A percentile compares a stretch with the other conserved stretches of the same genome.
Evolutionary conservation across 2,888 invertebrate species (phyloP).

Genomic region (Andrena camellia): DNA sequence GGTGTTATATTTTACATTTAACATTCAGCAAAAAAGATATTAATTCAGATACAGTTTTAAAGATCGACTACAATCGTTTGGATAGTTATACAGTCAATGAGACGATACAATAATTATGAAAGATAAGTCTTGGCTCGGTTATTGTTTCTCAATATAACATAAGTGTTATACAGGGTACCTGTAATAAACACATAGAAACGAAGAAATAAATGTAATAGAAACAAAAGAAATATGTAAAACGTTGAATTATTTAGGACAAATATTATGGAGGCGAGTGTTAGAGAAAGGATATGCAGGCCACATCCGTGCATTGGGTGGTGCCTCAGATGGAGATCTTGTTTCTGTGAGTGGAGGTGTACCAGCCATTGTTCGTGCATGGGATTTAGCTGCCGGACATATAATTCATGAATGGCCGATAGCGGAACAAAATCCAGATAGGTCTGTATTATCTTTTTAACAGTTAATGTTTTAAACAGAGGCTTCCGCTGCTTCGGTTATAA

Average conservation of each 20-base stretch:
- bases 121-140: too few relatives aligned
- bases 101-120: too few relatives aligned
- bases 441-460: slow-evolving; percentile 9
- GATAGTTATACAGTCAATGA: too few relatives aligned
- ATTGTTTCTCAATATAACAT: too few relatives aligned
- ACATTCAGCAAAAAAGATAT: too few relatives aligned
- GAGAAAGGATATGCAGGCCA: slow-evolving; percentile 88
- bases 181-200: too few relatives aligned
- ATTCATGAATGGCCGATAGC: slow-evolving; percentile 90
- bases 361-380: slow-evolving; percentile 92
- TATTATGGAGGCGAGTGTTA: slow-evolving; percentile 94
- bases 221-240: not conserved
- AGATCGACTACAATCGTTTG: too few relatives aligned
- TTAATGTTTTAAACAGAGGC: not conserved
- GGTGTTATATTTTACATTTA: too few relatives aligned
- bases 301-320: slow-evolving; percentile 89
- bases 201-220: not conserved
- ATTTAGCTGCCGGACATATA: slow-evolving; percentile 90
- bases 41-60: too few relatives aligned
- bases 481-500: not conserved
- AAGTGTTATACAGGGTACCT: too few relatives aligned
- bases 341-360: slow-evolving; percentile 92
- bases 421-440: slow-evolving; percentile 83
- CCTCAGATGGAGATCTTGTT: slow-evolving; percentile 89
- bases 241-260: slow-evolving; percentile 87